Evolutionary conservation across 2,888 invertebrate genomes (phyloP).

Genomic region (Conops quadrifasciatus): DNA sequence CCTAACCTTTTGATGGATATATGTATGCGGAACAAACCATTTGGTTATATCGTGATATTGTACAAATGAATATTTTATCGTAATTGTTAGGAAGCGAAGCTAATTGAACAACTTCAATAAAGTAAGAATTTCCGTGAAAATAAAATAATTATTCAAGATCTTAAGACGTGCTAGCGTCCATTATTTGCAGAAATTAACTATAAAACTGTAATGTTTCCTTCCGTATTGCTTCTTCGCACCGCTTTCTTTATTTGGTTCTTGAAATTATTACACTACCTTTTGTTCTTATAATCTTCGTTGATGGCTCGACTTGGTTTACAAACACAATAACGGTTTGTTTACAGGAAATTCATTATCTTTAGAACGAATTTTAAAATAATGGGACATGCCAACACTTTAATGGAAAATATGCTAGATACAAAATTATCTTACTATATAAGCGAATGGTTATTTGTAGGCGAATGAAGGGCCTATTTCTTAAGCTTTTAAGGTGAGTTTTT

Average conservation of each 20-base stretch:
- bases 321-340: too few species aligned
- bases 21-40: not conserved
- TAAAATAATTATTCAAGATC: constrained; percentile 19
- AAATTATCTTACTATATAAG: too few species aligned
- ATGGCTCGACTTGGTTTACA: too few species aligned
- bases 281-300: not conserved
- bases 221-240: not conserved
- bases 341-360: too few species aligned
- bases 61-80: not conserved
- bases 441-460: too few species aligned
- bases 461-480: too few species aligned
- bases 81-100: not conserved
- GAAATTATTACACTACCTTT: constrained; percentile 26
- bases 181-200: constrained; percentile 8
- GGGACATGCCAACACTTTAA: too few species aligned
- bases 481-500: too few species aligned
- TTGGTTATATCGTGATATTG: not conserved
- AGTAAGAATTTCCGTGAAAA: constrained; percentile 10
- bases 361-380: too few species aligned
- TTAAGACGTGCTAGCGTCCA: constrained; percentile 6
- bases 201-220: not conserved
- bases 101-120: not conserved
- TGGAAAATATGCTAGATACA: too few species aligned
- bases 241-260: constrained; percentile 19
- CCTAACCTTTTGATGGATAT: too few species aligned